Evolutionary conservation across 2,888 invertebrate species (phyloP), one percentile per base, ranked within the genome.

Genomic region (Torymus tubicola): DNA sequence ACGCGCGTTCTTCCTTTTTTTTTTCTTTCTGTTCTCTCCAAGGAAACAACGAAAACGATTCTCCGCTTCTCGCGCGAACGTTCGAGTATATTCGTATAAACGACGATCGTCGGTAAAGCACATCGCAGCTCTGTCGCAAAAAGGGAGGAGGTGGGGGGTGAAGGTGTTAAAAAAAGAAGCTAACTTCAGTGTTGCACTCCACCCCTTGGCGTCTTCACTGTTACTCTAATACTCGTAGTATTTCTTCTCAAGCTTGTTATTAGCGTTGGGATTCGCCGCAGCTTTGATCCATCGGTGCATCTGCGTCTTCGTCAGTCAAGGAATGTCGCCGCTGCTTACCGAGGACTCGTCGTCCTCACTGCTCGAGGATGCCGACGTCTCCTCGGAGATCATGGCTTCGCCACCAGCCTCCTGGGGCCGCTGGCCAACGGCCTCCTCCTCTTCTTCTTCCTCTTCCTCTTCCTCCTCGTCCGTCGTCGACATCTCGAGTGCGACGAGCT

Each of bases 381-480:
- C 90, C 72, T 90, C 94, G n/a, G 94, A 94, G 53, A 94, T 94
- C 91, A 94, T 94, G 64, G 94, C 94, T 87, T 94, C 94, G 8
- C 94, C 94, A 60, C 94, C 94, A 82, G 94, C 93, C 86, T 94
- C 94, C 88, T 94, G 94, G 16, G 94, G 94, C 85, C 92, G 92
- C 16, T 93, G 92, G 52, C 92, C 92, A 13, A 92, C 91, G 24
- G 91, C 91, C 80, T 92, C 92, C n/a, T 92, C 85, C 65, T 83
- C 84, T 12, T 83, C 82, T 14, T 82, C 84, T 1, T 79, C 84
- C 1, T 79, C 79, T n/a, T 81, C 81, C 8, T 81, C 81, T 8
- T 81, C 81, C 2, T 81, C 81, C 12, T 82, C 82, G 63, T 81
- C 79, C 12, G 80, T 80, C 2, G 80, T 80, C 58, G 83, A 84